Evolutionary conservation across 2,113 vertebrate species (phyloP), one percentile per base, ranked within the genome.

Genomic region (Tricholaema leucomelas): DNA sequence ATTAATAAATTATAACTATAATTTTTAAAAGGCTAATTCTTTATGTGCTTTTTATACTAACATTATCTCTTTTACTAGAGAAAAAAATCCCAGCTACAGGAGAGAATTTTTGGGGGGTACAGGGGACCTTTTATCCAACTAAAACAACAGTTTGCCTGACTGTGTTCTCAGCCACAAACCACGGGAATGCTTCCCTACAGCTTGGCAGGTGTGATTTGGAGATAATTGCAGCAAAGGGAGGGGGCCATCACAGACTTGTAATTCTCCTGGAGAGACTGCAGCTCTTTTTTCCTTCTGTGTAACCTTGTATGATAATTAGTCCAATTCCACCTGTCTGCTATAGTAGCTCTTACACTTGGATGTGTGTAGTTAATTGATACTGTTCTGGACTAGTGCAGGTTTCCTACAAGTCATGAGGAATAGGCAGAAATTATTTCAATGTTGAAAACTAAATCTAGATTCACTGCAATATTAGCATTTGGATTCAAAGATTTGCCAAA

Each of bases 131-230:
- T 46, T 73, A 61, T 79, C 63, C 59, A 91, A 59, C 71, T 87
- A 81, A 95, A 95, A 73, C 60, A 91, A 61, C 73, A 90, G 59
- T 80, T 90, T 80, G 76, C 25, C 71, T 90, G 77, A 66, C 44
- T 70, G 1, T 65, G 36, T 63, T 90, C 85, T 84, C 63, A 79
- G 70, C 31, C 71, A 85, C 94, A 92, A 87, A 91, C 71, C 66
- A 70, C 1, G 1, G 81, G 91, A 92, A 93, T 73, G 36, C 81
- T 87, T 88, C 93, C 92, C 92, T 91, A 74, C 93, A 87, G 94
- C 63, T 90, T 93, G 88, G 74, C 94, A 95, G 96, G 93, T 96
- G 94, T 79, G 92, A 95, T 86, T 71, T 90, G 75, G 59, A 94
- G 91, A 85, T 94, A 96, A 95, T 88, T 95, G 67, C 77, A 83